phyloP scores from a whole-genome alignment of 1,140 invertebrate species.

The Neotoxoptera formosana region DNA sequence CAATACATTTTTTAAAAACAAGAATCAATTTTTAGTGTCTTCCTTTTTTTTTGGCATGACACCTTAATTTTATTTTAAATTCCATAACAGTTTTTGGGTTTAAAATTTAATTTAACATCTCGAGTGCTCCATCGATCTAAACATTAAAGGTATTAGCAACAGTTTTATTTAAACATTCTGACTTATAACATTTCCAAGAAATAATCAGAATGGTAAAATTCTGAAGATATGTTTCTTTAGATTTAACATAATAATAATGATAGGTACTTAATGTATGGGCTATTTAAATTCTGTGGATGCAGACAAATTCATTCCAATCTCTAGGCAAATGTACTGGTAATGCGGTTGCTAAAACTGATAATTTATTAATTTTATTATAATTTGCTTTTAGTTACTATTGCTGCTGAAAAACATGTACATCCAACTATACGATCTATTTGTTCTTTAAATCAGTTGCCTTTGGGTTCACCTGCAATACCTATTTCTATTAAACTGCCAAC shows the following conservation, averaged over 20 bases:
- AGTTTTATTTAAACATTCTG: neutral
- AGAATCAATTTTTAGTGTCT: neutral
- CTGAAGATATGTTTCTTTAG: neutral
- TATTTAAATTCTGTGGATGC: neutral
- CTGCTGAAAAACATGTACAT: conserved; percentile 19
- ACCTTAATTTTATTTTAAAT: neutral
- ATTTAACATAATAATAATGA: neutral
- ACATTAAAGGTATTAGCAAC: neutral
- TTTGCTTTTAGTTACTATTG: conserved; percentile 34
- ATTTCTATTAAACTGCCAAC: conserved; percentile 47
- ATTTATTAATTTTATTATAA: neutral
- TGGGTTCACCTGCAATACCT: neutral
- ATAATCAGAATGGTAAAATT: too few relatives aligned
- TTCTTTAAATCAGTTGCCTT: neutral
- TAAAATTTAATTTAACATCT: too few relatives aligned
- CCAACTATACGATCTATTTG: conserved; percentile 28
- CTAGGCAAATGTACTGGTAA: neutral
- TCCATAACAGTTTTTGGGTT: too few relatives aligned
- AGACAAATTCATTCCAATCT: too few relatives aligned
- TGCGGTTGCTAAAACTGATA: neutral
- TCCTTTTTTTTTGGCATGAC: neutral
- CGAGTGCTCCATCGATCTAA: neutral
- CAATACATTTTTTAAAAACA: neutral
- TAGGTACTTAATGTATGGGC: neutral
- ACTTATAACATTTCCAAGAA: too few relatives aligned